Conservation (phyloP, 2,888 invertebrate genomes). For the Argynnis bischoffii region DNA sequence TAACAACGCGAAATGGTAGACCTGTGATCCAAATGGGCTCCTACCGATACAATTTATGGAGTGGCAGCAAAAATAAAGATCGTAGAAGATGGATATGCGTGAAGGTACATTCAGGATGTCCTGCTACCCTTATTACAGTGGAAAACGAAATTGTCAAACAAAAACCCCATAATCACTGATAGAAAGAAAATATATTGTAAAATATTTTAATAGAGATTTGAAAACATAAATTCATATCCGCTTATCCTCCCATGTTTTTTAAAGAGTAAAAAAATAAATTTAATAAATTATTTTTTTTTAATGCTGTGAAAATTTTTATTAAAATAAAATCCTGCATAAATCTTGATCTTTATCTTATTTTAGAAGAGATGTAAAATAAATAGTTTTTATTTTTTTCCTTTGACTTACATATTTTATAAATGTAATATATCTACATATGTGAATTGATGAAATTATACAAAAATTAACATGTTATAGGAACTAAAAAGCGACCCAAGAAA, state of each 20-base stretch:
- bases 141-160: slow-evolving; percentile 52
- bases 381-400: no score
- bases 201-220: slow-evolving; percentile 1
- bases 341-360: no score
- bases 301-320: no score
- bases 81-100: slow-evolving; percentile 57
- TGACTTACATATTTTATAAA: no score
- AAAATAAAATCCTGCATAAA: no score
- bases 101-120: slow-evolving; percentile 53
- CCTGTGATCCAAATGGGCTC: slow-evolving; percentile 58
- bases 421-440: no score
- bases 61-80: slow-evolving; percentile 49
- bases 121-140: slow-evolving; percentile 54
- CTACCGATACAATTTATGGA: slow-evolving; percentile 57
- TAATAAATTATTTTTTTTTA: no score
- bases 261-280: no score
- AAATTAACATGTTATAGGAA: no score
- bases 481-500: neutral
- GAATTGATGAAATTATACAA: no score
- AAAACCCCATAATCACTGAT: slow-evolving; percentile 59
- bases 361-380: no score
- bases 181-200: neutral
- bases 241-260: neutral
- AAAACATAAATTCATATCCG: neutral
- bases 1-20: slow-evolving; percentile 52